Percentiles rank a stretch among this genome's conserved stretches.
Evolutionary conservation across 2,113 vertebrate genomes (phyloP).

Genomic region (Oryzias celebensis): DNA sequence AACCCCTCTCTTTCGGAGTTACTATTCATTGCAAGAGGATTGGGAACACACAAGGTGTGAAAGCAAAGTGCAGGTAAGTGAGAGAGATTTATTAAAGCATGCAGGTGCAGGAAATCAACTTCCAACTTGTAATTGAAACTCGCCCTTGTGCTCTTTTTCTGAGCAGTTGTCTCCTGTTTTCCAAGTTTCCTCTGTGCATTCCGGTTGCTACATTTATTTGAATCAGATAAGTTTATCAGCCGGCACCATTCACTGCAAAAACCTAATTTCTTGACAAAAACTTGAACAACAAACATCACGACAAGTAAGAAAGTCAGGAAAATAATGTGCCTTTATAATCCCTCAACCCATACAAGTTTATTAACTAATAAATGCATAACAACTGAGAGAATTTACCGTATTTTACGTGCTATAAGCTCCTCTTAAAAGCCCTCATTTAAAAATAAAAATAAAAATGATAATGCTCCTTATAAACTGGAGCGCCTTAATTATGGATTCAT

Average conservation of each 20-base stretch:
- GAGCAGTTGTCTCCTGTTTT: not conserved
- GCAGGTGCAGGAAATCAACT: conserved; percentile 1
- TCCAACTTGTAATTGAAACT: not conserved
- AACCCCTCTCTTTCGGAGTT: conserved; percentile 26
- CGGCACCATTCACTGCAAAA: conserved; percentile 1
- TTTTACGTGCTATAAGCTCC: too few species aligned
- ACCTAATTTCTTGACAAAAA: not conserved
- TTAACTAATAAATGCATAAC: too few species aligned
- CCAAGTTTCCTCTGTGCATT: not conserved
- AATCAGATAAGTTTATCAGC: conserved; percentile 17
- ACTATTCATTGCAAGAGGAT: conserved; percentile 1
- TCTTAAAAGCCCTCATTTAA: too few species aligned
- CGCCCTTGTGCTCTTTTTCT: not conserved
- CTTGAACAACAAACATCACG: too few species aligned
- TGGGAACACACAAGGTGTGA: conserved; percentile 11
- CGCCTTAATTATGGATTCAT: too few species aligned
- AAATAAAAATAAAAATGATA: too few species aligned
- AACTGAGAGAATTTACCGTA: too few species aligned
- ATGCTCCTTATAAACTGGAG: too few species aligned
- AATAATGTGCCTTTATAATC: too few species aligned
- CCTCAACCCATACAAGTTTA: too few species aligned
- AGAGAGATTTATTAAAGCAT: conserved; percentile 2
- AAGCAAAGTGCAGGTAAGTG: conserved; percentile 13
- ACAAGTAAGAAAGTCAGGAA: too few species aligned
- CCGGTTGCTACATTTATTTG: not conserved